Base-by-base conservation (phyloP, 2,888 invertebrate species). In the Micoletzkya japonica region DNA sequence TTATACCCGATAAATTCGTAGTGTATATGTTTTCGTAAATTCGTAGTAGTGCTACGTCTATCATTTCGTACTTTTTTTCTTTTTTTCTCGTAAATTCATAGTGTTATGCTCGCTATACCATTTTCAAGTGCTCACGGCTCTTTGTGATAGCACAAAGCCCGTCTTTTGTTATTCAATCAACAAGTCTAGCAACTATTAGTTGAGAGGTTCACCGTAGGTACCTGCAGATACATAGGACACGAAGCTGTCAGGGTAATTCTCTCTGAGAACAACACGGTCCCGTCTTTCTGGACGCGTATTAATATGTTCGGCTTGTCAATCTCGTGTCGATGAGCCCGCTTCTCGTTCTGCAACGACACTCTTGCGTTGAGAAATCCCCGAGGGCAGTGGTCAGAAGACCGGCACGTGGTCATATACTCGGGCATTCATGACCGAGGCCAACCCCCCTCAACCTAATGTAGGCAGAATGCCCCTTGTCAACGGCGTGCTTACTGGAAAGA, bases 321-420 rank as follows among this genome's bases (percentile, higher is more conserved):
- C 17, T 83, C 77, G 75, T 86, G 85, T 44, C 87, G 85, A 87
- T 95, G 94, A 68, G 95, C 95, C 86, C 93, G 93, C 87, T 95
- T 95, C 88, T 95, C 95, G 86, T 95, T 95, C 59, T 94, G 92
- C 89, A 95, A 57, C 2, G 24, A 1, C n/a, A n/a, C n/a, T n/a
- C n/a, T n/a, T n/a, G n/a, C n/a, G n/a, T n/a, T n/a, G n/a, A n/a
- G n/a, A 2, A 57, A 2, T 57, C 34, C 7, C 14, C 20, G 26
- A 4, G 14, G n/a, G 2, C 10, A 30, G 26, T 30, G n/a, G 7
- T 36, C 32, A 6, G 2, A n/a, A 4, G 20, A 34, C 28, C 34
- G 58, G 14, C 28, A 14, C 10, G 32, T 10, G 10, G 4, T 20
- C 28, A 57, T 14, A 44, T 44, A 44, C 20, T 44, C 44, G n/a